Base-by-base conservation (phyloP, 2,797 vertebrate species). In the Meda fulgida region DNA sequence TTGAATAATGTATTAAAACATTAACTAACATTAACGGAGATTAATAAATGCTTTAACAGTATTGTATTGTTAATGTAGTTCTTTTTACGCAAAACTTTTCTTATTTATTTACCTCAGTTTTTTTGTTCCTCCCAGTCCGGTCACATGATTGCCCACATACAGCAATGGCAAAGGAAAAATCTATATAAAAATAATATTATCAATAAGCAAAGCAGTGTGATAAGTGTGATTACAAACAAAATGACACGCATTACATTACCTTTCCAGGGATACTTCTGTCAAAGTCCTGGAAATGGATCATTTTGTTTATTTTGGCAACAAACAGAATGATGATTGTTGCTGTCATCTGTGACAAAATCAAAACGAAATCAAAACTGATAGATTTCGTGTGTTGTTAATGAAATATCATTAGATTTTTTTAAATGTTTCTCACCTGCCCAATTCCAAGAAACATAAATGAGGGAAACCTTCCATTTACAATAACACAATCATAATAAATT, bases 81-180 rank as follows among this genome's bases (percentile, higher is more conserved):
- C 1, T 34, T 14, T 48, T n/a, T 1, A 55, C 26, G 2, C 80
- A 2, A 58, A 3, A 38, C 70, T 7, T 46, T 55, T 40, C 1
- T 29, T 6, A 0, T 48, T 3, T 11, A 4, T 58, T 34, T 96
- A 99, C 97, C 97, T 98, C 92, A 99, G 94, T 91, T 97, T 98
- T 89, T 98, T 94, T 31, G 97, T 99, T 93, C 97, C 97, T 38
- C 95, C 96, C 87, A 99, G 95, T 92, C 97, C 97, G 85, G 96
- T 98, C 89, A 99, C 92, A 75, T 98, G 96, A 91, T 98, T 99
- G 81, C 97, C 97, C 88, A 97, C 90, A 29, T 98, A 97, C 78
- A 99, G 94, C 88, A 98, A 92, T 78, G 97, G 98, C 51, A 99
- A 93, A 78, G 97, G 98, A 93, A 98, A 99, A 73, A 98, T 95